phyloP scores from a whole-genome alignment of 2,888 invertebrate genomes.

The Philonicus albiceps region DNA sequence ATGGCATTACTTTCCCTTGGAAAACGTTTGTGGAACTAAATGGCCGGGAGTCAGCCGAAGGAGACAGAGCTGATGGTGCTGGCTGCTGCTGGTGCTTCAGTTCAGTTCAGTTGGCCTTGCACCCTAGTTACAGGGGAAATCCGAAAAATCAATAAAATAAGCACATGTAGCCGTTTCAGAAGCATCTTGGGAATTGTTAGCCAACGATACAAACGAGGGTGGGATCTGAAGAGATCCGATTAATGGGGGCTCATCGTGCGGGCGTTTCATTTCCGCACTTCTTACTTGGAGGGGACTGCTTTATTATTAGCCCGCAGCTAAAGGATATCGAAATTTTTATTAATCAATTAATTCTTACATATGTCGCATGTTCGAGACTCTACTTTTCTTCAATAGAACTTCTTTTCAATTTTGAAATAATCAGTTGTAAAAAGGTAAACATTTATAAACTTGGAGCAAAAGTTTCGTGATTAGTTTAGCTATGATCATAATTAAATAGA shows the following conservation, averaged over 20 bases:
- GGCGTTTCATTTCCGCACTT: not conserved
- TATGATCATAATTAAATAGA: no score
- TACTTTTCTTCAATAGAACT: not conserved
- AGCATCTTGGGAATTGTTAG: not conserved
- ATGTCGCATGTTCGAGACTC: not conserved
- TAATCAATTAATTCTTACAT: not conserved
- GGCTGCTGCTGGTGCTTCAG: no score
- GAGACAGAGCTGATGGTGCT: constrained; percentile 27
- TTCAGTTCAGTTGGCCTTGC: constrained; percentile 46
- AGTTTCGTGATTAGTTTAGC: no score
- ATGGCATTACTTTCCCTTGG: not conserved
- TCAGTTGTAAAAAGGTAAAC: no score
- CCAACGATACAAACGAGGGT: not conserved
- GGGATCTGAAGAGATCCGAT: not conserved
- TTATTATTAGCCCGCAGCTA: not conserved
- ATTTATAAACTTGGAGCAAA: no score
- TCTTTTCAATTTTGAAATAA: not conserved
- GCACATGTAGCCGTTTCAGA: constrained; percentile 31
- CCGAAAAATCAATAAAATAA: constrained; percentile 28
- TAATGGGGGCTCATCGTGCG: not conserved
- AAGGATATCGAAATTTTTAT: not conserved
- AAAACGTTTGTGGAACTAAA: constrained; percentile 7
- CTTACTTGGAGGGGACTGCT: not conserved
- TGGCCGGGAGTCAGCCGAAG: not conserved
- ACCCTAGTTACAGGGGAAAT: constrained; percentile 43